Conservation (phyloP, 2,113 vertebrate species). For the Ginglymostoma cirratum region DNA sequence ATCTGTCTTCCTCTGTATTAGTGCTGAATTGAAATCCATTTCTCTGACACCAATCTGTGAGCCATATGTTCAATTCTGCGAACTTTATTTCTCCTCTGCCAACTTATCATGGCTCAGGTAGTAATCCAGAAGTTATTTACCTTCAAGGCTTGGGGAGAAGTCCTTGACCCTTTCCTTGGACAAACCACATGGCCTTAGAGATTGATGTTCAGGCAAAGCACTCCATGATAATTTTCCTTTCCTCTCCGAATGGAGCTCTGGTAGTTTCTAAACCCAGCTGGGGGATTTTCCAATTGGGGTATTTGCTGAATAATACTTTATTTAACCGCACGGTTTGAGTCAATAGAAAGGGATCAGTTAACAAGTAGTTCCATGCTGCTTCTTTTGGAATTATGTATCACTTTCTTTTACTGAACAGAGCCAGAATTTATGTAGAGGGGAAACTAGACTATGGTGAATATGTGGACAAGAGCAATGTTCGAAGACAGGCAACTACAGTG, state of each 20-base stretch:
- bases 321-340: neutral
- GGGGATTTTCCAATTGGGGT: too few relatives aligned
- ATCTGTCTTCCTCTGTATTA: too few relatives aligned
- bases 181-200: too few relatives aligned
- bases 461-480: constrained; percentile 85
- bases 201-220: too few relatives aligned
- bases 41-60: neutral
- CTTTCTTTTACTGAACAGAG: constrained; percentile 51
- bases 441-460: constrained; percentile 97
- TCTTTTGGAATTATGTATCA: neutral
- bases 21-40: too few relatives aligned
- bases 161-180: too few relatives aligned
- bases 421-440: constrained; percentile 82
- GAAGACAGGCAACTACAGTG: constrained; percentile 87
- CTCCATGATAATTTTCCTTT: too few relatives aligned
- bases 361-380: neutral
- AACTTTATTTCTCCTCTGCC: neutral
- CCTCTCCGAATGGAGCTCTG: neutral
- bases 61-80: neutral
- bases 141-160: too few relatives aligned
- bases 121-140: neutral
- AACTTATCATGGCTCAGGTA: neutral
- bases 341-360: too few relatives aligned
- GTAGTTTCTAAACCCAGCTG: too few relatives aligned
- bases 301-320: neutral